Conservation (phyloP, 2,113 vertebrate genomes). For the Ailurus styani region DNA sequence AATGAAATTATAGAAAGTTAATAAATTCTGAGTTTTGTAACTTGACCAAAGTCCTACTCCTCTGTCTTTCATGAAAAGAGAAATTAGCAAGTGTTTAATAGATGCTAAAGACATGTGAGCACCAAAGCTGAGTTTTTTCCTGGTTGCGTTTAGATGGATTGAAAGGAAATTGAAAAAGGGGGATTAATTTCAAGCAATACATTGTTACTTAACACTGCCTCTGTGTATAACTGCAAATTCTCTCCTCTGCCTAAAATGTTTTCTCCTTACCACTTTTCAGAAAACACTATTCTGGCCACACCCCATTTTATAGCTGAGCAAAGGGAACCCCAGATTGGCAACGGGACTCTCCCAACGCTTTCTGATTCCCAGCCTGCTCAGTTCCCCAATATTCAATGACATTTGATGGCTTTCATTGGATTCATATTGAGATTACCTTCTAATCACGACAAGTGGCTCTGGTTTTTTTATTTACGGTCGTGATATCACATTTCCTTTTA, state of each 20-base stretch:
- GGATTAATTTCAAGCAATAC: neutral
- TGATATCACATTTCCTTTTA: neutral
- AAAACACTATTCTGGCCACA: neutral
- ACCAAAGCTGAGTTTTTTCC: neutral
- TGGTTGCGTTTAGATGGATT: neutral
- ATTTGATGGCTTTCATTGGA: neutral
- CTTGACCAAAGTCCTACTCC: neutral
- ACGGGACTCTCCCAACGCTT: neutral
- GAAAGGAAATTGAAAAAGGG: neutral
- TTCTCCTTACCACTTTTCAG: neutral
- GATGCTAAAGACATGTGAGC: neutral
- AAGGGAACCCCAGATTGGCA: neutral
- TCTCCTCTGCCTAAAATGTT: neutral
- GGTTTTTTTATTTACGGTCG: neutral
- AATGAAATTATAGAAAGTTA: neutral
- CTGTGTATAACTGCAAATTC: neutral
- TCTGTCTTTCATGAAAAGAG: neutral
- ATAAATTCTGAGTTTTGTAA: neutral
- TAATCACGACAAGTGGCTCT: neutral
- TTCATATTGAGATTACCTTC: neutral
- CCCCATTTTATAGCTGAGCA: neutral
- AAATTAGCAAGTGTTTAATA: neutral
- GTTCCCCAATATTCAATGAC: neutral
- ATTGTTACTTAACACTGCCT: neutral
- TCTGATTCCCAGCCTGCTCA: neutral